Evolutionary conservation across 2,888 invertebrate genomes (phyloP).

Genomic region (Orchesellides sinensis): DNA sequence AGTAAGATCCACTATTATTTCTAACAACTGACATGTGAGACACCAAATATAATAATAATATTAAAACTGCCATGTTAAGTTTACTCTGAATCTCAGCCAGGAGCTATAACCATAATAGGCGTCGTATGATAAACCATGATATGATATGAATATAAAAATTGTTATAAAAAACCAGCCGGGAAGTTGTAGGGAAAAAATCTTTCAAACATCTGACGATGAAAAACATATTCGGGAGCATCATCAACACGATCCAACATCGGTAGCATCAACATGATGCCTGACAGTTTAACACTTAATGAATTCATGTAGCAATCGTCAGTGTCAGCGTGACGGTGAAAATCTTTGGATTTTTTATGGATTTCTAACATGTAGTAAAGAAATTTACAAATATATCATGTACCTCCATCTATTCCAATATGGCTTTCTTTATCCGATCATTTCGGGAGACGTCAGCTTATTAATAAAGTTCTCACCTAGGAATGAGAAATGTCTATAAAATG

Average conservation of each 20-base stretch:
- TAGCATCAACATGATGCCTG: slow-evolving; percentile 57
- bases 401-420: background rate
- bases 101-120: slow-evolving; percentile 1
- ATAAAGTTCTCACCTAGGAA: slow-evolving; percentile 15
- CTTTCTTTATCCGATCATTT: background rate
- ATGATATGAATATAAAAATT: too few species aligned
- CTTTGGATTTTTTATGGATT: slow-evolving; percentile 38
- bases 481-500: slow-evolving; percentile 3
- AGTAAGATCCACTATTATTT: background rate
- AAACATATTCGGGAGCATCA: slow-evolving; percentile 64
- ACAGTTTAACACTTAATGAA: slow-evolving; percentile 65
- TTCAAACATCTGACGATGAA: slow-evolving; percentile 69
- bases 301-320: slow-evolving; percentile 66
- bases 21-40: slow-evolving; percentile 25
- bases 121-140: too few species aligned
- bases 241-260: slow-evolving; percentile 57
- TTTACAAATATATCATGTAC: background rate
- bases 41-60: slow-evolving; percentile 54
- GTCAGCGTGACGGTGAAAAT: slow-evolving; percentile 63
- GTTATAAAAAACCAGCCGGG: slow-evolving; percentile 1
- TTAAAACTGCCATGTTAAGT: slow-evolving; percentile 54
- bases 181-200: slow-evolving; percentile 33
- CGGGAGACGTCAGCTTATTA: slow-evolving; percentile 13
- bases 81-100: slow-evolving; percentile 31
- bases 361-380: too few species aligned